Evolutionary conservation across 2,797 vertebrate species (phyloP), one percentile per base, ranked within the genome.

Genomic region (Caiman crocodilus): DNA sequence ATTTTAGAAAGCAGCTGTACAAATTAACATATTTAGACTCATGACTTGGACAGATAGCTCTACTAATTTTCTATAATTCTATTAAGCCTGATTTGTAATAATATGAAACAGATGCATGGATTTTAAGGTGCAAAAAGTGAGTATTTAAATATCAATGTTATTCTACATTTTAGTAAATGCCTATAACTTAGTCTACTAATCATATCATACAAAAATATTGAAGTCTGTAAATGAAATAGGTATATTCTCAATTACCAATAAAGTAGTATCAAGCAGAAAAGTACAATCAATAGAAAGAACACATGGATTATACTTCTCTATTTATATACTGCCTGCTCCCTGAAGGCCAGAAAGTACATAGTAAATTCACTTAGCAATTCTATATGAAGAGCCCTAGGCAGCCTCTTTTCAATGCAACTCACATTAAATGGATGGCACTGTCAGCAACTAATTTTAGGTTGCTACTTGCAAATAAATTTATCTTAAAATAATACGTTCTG

Each of bases 401-500:
- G 17, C 9, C 14, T n/a, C 15, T 69, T 30, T 6, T 42, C 1
- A 1, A 64, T 12, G 71, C 21, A 84, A 35, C 10, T 65, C 64
- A 28, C 63, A 55, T 63, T 32, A 64, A 78, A 61, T 5, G 7
- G 20, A 30, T 55, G 16, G 0, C 76, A 32, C 14, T 1, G 2
- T 55, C 84, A 76, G 69, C 7, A n/a, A 21, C 21, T 42, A 0
- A 0, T 60, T 64, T 69, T 14, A 73, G 80, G 26, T 74, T 60
- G 35, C 18, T 50, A 50, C 69, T 58, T 58, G 69, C 69, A 73
- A 73, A 50, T 73, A 56, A 42, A 61, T 1, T 28, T 3, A 5
- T 14, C 26, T 9, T 25, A 64, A 69, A 64, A 5, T 0, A 0
- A 7, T n/a, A 1, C 50, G 28, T 57, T 14, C 10, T 28, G 28